These are phyloP conservation scores for Acanthosepion esculentum DNA, from an alignment of 2,888 invertebrate genomes.

Conservation along the genomic window DNA sequence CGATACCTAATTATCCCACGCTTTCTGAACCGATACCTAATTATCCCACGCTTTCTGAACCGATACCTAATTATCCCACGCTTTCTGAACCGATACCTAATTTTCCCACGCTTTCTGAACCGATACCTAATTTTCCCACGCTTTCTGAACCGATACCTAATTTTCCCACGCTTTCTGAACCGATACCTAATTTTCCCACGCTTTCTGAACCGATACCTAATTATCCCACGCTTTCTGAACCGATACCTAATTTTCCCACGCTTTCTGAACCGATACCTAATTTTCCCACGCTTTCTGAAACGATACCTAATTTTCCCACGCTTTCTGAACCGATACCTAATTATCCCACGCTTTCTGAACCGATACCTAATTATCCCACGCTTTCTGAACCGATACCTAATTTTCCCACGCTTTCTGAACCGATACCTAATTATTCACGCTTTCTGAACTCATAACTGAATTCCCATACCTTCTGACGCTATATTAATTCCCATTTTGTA, in stretches of 20 bases:
- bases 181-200: too few relatives aligned
- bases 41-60: too few relatives aligned
- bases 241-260: not conserved
- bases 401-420: not conserved
- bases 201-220: not conserved
- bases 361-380: not conserved
- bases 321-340: too few relatives aligned
- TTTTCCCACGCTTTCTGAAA: not conserved
- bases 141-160: not conserved
- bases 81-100: too few relatives aligned
- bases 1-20: not conserved
- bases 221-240: not conserved
- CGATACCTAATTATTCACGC: not conserved
- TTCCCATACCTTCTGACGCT: not conserved
- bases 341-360: too few relatives aligned
- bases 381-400: not conserved
- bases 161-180: too few relatives aligned
- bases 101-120: too few relatives aligned
- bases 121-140: not conserved
- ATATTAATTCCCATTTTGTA: not conserved
- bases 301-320: not conserved
- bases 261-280: too few relatives aligned
- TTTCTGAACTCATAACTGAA: not conserved
- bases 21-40: not conserved
- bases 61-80: too few relatives aligned